phyloP scores from a whole-genome alignment of 2,888 invertebrate genomes.

The Aethes cnicana region DNA sequence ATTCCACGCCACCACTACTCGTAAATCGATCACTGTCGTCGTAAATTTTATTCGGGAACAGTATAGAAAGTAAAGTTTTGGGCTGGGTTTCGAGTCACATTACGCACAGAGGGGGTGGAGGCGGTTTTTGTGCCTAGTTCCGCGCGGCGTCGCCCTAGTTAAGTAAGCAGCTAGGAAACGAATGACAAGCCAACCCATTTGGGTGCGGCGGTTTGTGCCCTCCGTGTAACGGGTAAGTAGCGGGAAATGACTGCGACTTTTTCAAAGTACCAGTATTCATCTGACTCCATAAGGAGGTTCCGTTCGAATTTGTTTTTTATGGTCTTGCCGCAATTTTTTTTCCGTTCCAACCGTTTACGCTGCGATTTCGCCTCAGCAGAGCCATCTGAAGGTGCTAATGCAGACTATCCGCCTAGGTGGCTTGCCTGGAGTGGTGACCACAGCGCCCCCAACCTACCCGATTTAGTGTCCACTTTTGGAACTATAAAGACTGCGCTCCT shows the following conservation, averaged over 20 bases:
- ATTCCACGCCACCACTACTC: background rate
- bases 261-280: no score
- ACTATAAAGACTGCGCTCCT: no score
- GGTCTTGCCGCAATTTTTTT: no score
- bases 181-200: conserved; percentile 20
- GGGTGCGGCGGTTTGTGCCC: conserved; percentile 8
- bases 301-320: no score
- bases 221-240: conserved; percentile 4
- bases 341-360: no score
- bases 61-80: conserved; percentile 5
- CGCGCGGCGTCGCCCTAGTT: conserved; percentile 13
- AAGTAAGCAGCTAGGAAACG: conserved; percentile 19
- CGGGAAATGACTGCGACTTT: background rate
- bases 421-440: no score
- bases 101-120: background rate
- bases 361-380: no score
- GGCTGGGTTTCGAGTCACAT: conserved; percentile 3
- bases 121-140: conserved; percentile 13
- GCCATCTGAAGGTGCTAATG: no score
- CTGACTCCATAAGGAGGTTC: no score
- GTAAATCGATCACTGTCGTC: conserved; percentile 3
- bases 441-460: no score
- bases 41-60: background rate
- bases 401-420: no score
- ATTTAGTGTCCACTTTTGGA: no score